Evolutionary conservation across 2,888 invertebrate genomes (phyloP).

Genomic region (Lottia scabra): DNA sequence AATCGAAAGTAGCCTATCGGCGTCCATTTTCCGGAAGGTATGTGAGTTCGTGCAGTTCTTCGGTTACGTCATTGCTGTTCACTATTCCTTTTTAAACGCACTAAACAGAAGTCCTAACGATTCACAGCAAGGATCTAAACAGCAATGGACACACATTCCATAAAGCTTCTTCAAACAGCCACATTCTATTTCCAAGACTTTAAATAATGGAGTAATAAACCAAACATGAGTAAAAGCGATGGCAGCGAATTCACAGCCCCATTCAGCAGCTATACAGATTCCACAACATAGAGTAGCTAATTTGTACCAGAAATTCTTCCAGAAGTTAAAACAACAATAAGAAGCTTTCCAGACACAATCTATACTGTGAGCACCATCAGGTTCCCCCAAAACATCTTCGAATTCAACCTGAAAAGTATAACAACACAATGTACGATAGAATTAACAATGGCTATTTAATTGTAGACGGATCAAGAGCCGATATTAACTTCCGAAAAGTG

Average conservation of each 20-base stretch:
- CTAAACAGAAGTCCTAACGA: conserved; percentile 43
- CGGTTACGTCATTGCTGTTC: too few relatives aligned
- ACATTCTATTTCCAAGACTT: conserved; percentile 75
- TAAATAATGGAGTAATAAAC: conserved; percentile 78
- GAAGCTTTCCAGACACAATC: conserved; percentile 82
- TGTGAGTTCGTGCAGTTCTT: too few relatives aligned
- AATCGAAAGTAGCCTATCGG: too few relatives aligned
- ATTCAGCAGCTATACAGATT: conserved; percentile 77
- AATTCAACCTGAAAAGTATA: conserved; percentile 39
- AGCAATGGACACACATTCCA: conserved; percentile 73
- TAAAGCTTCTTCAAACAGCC: conserved; percentile 53
- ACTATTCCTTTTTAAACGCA: conserved; percentile 37
- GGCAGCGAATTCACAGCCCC: conserved; percentile 69
- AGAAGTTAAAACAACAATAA: conserved; percentile 75
- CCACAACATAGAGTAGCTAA: conserved; percentile 77
- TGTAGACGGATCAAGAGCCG: too few relatives aligned
- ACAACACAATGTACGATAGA: too few relatives aligned
- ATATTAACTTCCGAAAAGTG: too few relatives aligned
- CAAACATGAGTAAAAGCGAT: conserved; percentile 78
- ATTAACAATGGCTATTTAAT: too few relatives aligned
- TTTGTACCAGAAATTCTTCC: conserved; percentile 80
- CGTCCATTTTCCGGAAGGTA: too few relatives aligned
- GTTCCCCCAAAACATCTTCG: conserved; percentile 56
- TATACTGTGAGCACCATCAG: conserved; percentile 66
- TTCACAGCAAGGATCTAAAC: conserved; percentile 46